These are phyloP conservation scores for Charadrius vociferus DNA, from an alignment of 2,113 vertebrate species.

Conservation along the genomic window DNA sequence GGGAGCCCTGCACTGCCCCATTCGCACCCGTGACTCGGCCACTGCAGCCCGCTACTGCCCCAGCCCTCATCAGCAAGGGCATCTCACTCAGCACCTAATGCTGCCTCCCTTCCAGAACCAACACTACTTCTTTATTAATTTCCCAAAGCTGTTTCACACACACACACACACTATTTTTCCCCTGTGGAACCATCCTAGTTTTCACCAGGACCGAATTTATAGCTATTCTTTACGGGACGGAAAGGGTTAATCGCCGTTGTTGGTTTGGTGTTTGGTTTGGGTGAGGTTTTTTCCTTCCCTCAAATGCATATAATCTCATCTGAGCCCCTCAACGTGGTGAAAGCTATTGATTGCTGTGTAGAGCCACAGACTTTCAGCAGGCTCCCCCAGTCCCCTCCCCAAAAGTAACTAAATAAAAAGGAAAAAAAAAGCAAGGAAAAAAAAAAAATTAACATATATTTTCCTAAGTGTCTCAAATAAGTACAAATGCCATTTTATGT, in stretches of 20 bases:
- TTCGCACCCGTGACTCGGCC: not conserved
- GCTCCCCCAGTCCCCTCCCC: not conserved
- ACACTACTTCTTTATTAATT: not conserved
- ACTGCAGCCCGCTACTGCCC: not conserved
- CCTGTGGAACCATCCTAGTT: not conserved
- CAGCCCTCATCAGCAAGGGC: not conserved
- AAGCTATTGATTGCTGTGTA: conserved; percentile 22
- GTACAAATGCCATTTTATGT: too few relatives aligned
- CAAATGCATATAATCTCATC: conserved; percentile 36
- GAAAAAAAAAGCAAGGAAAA: too few relatives aligned
- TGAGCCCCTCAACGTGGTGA: conserved; percentile 36
- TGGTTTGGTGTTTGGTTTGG: not conserved
- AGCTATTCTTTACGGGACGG: not conserved
- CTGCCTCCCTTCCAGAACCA: not conserved
- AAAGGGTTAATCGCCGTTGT: conserved; percentile 37
- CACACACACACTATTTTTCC: fast-evolving
- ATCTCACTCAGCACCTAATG: not conserved
- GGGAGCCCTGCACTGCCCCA: not conserved
- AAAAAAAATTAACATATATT: too few relatives aligned
- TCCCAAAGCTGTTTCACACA: not conserved
- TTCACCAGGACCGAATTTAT: not conserved
- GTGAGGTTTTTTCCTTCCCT: not conserved
- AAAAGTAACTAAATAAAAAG: not conserved
- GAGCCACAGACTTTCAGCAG: conserved; percentile 12
- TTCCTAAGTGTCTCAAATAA: too few relatives aligned